These are phyloP conservation scores for Eurosta solidaginis DNA, from an alignment of 1,140 invertebrate genomes.

Conservation along the genomic window DNA sequence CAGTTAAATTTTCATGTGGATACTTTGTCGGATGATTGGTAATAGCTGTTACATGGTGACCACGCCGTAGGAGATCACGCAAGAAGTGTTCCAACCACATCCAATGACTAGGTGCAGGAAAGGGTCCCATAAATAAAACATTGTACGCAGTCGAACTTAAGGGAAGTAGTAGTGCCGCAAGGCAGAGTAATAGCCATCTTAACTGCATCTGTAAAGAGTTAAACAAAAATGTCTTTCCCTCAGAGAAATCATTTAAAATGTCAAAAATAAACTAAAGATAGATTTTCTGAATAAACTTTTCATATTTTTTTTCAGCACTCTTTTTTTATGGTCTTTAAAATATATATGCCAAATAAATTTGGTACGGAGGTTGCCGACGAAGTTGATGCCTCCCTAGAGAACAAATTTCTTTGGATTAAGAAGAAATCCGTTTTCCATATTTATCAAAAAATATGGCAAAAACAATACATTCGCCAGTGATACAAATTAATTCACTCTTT, in stretches of 20 bases:
- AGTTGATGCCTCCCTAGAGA: too few species aligned
- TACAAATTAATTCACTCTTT: too few species aligned
- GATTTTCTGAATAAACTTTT: too few species aligned
- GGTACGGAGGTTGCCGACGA: too few species aligned
- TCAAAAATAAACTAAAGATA: neutral
- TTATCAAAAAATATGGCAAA: too few species aligned
- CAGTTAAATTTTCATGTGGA: constrained; percentile 61
- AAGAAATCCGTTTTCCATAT: too few species aligned
- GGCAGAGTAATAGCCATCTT: constrained; percentile 33
- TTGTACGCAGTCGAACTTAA: constrained; percentile 36
- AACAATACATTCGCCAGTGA: too few species aligned
- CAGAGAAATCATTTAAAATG: neutral
- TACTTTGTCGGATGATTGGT: constrained; percentile 61
- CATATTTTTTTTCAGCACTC: too few species aligned
- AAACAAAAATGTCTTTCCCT: neutral
- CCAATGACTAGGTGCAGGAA: constrained; percentile 61
- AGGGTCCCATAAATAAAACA: constrained; percentile 57
- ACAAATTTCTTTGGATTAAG: too few species aligned
- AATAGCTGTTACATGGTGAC: constrained; percentile 68
- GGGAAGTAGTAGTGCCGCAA: constrained; percentile 37
- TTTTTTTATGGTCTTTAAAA: too few species aligned
- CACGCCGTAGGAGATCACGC: constrained; percentile 63
- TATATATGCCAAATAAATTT: too few species aligned
- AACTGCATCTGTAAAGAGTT: constrained; percentile 45
- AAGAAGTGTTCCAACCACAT: constrained; percentile 64